Evolutionary conservation across 2,888 invertebrate genomes (phyloP), one percentile per base, ranked within the genome.

Genomic region (Ariolimax columbianus): DNA sequence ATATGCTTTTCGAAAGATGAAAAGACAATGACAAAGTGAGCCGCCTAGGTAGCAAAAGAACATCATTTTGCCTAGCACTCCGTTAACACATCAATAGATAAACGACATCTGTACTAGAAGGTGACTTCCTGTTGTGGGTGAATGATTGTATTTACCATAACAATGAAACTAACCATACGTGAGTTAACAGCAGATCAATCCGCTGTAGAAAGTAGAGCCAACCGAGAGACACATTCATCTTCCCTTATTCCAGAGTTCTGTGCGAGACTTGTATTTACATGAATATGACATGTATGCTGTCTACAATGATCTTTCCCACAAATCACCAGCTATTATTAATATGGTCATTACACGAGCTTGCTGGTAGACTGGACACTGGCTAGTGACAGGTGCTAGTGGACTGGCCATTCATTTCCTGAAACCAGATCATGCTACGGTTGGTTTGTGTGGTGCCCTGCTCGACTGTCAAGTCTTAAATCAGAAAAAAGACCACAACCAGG

Each of bases 71-170:
- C n/a, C n/a, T n/a, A n/a, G n/a, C n/a, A n/a, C n/a, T n/a, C n/a
- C n/a, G n/a, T n/a, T n/a, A n/a, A n/a, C n/a, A n/a, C n/a, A n/a
- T n/a, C n/a, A n/a, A n/a, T n/a, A n/a, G n/a, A n/a, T n/a, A n/a
- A n/a, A n/a, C n/a, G n/a, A n/a, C n/a, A n/a, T n/a, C n/a, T n/a
- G n/a, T n/a, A n/a, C n/a, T n/a, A 36, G 17, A 36, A 70, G 19
- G 38, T 38, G 72, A 59, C 77, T 19, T 30, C 59, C 59, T 59
- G 3, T 77, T 77, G 63, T 66, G 14, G 43, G 4, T 14, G 14
- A 63, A 79, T 79, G 79, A 66, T 79, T 66, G 79, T 79, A 66
- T 79, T 79, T 79, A 79, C n/a, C 79, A 79, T 79, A 79, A 68
- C 43, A 79, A 79, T 59, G 23, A 17, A 23, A 47, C 23, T 43